Percentiles rank a stretch among this genome's conserved stretches.
Evolutionary conservation across 2,797 vertebrate species (phyloP).

Genomic region (Sciurus carolinensis): DNA sequence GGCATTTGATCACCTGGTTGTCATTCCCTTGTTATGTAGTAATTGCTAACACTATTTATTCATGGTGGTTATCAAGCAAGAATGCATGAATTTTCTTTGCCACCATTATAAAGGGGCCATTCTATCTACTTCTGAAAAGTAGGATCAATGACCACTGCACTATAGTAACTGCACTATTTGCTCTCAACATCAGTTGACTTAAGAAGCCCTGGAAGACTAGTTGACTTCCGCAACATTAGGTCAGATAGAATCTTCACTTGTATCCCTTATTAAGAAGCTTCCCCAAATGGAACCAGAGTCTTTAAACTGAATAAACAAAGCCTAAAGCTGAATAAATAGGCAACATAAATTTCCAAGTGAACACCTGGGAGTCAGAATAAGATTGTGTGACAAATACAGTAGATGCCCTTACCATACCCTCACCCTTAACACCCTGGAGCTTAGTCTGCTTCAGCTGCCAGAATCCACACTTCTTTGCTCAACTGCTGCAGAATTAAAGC

Average conservation of each 20-base stretch:
- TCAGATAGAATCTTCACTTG: background rate
- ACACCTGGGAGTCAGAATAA: background rate
- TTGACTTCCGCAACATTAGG: background rate
- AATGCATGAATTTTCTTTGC: background rate
- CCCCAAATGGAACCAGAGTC: background rate
- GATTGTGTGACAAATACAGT: accelerated
- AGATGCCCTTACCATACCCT: background rate
- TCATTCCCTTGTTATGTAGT: background rate
- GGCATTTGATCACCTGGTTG: background rate
- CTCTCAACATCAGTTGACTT: background rate
- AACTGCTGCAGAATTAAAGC: background rate
- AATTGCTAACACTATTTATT: background rate
- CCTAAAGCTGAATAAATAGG: background rate
- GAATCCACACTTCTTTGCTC: background rate
- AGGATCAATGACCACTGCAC: background rate
- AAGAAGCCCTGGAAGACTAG: background rate
- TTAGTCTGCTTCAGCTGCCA: background rate
- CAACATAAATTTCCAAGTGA: background rate
- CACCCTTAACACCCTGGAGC: background rate
- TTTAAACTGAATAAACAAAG: background rate
- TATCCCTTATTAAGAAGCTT: background rate
- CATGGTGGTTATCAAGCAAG: background rate
- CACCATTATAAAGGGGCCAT: background rate
- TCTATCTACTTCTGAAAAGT: background rate
- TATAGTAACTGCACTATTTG: background rate